Evolutionary conservation across 2,888 invertebrate genomes (phyloP), one percentile per base, ranked within the genome.

Genomic region (Andrena marginata): DNA sequence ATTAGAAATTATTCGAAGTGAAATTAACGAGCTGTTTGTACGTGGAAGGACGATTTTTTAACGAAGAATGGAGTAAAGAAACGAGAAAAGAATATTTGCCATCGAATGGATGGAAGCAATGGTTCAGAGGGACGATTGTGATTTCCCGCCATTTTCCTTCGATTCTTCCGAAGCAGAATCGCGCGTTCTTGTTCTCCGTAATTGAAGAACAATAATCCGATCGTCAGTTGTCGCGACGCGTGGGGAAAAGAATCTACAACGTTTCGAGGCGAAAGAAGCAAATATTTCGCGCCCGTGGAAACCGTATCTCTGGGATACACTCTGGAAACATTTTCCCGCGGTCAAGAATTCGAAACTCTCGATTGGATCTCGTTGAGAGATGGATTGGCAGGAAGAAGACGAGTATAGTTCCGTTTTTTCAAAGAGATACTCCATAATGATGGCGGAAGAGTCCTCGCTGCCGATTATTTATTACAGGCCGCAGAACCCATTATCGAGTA

Each of bases 281-380:
- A 87, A 82, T 85, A 86, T 87, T 87, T 85, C 70, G 77, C 73
- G 29, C 85, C 86, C 87, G 88, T 87, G 83, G 87, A 89, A 88
- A 89, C 87, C 77, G 87, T 89, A 87, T 86, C 88, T 88, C 86
- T 82, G 81, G 88, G 89, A 85, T 87, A 89, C 88, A 74, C 23
- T 20, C 35, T 48, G 70, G 16, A 65, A 29, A 56, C 62, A 42
- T 70, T 82, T 79, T 77, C 77, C 65, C 82, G 78, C 85, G 74
- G 65, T 75, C 23, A 60, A 23, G 26, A 31, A 64, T 80, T 75
- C 77, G 64, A 77, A 81, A 76, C 23, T 75, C 63, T 29, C 23
- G 31, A 33, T 16, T 13, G 16, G 29, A 33, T 51, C 31, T 65
- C 7, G 10, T 5, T 20, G 71, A 16, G 60, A 33, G 51, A 78